A percentile compares a stretch with the other conserved stretches of the same genome.
Evolutionary conservation across 2,888 invertebrate species (phyloP).

Genomic region (Papilio gigon): DNA sequence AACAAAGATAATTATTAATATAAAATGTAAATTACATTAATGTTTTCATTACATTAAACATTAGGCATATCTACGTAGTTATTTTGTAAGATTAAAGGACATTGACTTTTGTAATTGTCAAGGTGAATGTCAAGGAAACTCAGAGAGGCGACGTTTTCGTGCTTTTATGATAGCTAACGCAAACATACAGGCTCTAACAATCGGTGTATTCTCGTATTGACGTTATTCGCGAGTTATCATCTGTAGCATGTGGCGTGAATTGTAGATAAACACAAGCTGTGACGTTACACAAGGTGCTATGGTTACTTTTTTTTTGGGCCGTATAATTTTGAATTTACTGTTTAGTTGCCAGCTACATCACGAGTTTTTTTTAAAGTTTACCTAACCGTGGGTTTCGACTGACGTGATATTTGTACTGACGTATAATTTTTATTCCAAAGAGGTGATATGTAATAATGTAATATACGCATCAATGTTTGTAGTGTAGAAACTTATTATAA

Average conservation of each 20-base stretch:
- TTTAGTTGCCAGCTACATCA: not conserved
- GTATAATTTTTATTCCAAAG: too few relatives aligned
- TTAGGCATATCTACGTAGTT: not conserved
- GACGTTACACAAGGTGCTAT: constrained; percentile 21
- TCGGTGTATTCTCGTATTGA: constrained; percentile 24
- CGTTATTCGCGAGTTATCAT: constrained; percentile 38
- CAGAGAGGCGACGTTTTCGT: constrained; percentile 12
- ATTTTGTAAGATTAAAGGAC: constrained; percentile 32
- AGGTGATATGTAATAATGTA: too few relatives aligned
- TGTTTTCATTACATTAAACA: not conserved
- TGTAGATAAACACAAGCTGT: constrained; percentile 32
- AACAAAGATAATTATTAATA: not conserved
- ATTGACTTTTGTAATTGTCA: constrained; percentile 29
- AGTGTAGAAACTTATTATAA: too few relatives aligned
- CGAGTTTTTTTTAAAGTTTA: not conserved
- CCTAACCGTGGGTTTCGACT: too few relatives aligned
- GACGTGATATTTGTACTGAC: too few relatives aligned
- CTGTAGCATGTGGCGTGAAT: constrained; percentile 35
- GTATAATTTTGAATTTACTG: not conserved
- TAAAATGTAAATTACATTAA: not conserved
- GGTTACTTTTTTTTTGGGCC: not conserved
- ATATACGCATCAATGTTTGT: too few relatives aligned
- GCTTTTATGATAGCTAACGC: constrained; percentile 17
- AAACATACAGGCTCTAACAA: constrained; percentile 21
- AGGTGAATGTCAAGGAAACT: constrained; percentile 37